Evolutionary conservation across 37 sponge, comb jelly and placozoan species (phyloP).

Genomic region (Axinella damicornis): DNA sequence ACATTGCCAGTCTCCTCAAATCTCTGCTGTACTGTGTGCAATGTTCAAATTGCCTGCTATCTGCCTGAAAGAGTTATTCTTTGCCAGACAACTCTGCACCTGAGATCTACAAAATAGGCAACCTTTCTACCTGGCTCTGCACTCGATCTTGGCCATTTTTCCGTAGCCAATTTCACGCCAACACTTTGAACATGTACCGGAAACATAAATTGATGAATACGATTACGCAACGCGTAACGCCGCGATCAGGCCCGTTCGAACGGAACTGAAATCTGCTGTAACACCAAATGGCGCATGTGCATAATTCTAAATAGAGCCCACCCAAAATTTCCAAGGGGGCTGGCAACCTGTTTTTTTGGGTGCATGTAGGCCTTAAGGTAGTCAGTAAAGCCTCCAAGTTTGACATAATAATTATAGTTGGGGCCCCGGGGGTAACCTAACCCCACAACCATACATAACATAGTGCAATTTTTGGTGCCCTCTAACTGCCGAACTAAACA

Average conservation of each 20-base stretch:
- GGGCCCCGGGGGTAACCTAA: too few species aligned
- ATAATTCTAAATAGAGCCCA: too few species aligned
- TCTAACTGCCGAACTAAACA: too few species aligned
- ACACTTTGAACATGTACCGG: neutral
- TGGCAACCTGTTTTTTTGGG: too few species aligned
- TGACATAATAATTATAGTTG: too few species aligned
- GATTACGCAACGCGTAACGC: neutral
- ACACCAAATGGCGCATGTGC: too few species aligned
- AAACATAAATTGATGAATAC: neutral
- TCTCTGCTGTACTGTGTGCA: neutral
- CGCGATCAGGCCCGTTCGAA: neutral
- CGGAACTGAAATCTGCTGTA: conserved; percentile 5
- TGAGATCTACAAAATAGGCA: neutral
- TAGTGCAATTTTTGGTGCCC: too few species aligned
- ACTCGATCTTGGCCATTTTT: conserved; percentile 47
- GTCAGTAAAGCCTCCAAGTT: too few species aligned
- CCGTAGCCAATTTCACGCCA: conserved; percentile 21
- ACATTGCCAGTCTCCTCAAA: conserved; percentile 10
- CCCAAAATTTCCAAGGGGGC: too few species aligned
- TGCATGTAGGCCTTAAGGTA: too few species aligned
- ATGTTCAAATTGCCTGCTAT: conserved; percentile 4
- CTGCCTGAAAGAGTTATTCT: neutral
- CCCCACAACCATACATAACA: too few species aligned
- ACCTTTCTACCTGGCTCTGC: conserved; percentile 1
- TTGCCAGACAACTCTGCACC: conserved; percentile 1